Base-by-base conservation (phyloP, 2,113 vertebrate species). In the Monarcha castaneiventris region DNA sequence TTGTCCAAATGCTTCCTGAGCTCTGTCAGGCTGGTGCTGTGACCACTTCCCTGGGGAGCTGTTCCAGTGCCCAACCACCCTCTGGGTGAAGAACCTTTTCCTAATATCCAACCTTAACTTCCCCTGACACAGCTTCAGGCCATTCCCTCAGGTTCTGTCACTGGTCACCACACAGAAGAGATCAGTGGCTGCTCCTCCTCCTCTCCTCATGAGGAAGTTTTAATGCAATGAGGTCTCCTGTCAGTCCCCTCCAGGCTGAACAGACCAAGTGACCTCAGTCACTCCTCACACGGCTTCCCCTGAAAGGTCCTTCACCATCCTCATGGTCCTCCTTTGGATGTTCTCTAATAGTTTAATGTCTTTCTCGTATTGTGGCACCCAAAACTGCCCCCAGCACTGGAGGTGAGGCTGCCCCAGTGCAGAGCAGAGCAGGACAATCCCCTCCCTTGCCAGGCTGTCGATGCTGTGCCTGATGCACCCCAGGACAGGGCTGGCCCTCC, bases 341-440 rank as follows among this genome's bases (percentile, higher is more conserved):
- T 3, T 44, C 46, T 30, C 21, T 41, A 54, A 17, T 5, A 63
- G 20, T n/a, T 41, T 16, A 1, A 30, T 25, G 3, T 10, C 19
- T n/a, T n/a, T 30, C 35, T 49, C 1, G 30, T 4, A 41, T 8
- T n/a, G 8, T 16, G 3, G 0, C 0, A 0, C 23, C 25, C 16
- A 30, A 18, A 48, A 0, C 25, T 3, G 16, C 2, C 30, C 71
- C 25, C 52, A 67, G 61, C 20, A 9, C 43, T 21, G 0, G 4
- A 66, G 30, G 16, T 49, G 71, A 66, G 30, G 43, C 35, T 1
- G 4, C 4, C 35, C 20, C 71, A 67, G 30, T 3, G 4, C 71
- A 58, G 43, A 67, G 43, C 69, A 64, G 41, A n/a, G 59, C 7
- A 6, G 29, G 29, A 64, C 82, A 84, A 64, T 64, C 41, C 49